Evolutionary conservation across 2,888 invertebrate genomes (phyloP), one percentile per base, ranked within the genome.

Genomic region (Boloria euphrosyne): DNA sequence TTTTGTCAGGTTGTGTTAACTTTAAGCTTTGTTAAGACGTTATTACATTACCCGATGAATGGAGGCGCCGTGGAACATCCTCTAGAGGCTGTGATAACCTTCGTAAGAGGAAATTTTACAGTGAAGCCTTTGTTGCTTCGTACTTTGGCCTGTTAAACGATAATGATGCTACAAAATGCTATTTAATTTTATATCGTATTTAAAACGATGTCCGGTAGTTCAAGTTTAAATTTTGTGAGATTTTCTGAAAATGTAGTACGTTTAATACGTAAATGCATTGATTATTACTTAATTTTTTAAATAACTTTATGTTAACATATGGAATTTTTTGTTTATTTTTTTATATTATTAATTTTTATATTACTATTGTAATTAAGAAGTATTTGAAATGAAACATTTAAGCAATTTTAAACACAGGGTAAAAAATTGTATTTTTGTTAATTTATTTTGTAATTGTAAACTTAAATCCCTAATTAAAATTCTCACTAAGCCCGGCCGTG

Each of bases 1-100:
- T 62, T 59, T 67, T 62, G 65, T 65, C 54, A 59, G 62, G 65
- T 64, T 58, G 67, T 60, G 60, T 60, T 69, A 52, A 60, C 44
- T 58, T 51, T 58, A 52, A 64, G 57, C 52, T 51, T 58, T 44
- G 58, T 64, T 57, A 64, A 64, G 64, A 58, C 64, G 58, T 51
- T 58, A 58, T 64, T 59, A 64, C 58, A 47, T 64, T 52, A 51
- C 46, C 51, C 50, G 51, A 52, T 46, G 64, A 44, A 64, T 58
- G 47, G 55, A 58, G 64, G 44, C 51, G 17, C 31, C 47, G 16
- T 51, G 51, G 63, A 16, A 55, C 18, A 27, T 52, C 31, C 31
- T 53, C 47, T 17, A 64, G 55, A 63, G 63, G 31, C 51, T 46
- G 52, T 27, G 64, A 64, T 64, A 64, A 64, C 57, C 57, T 64